A percentile compares a stretch with the other conserved stretches of the same genome.
phyloP scores from a whole-genome alignment of 2,797 vertebrate species.

The Podargus strigoides region DNA sequence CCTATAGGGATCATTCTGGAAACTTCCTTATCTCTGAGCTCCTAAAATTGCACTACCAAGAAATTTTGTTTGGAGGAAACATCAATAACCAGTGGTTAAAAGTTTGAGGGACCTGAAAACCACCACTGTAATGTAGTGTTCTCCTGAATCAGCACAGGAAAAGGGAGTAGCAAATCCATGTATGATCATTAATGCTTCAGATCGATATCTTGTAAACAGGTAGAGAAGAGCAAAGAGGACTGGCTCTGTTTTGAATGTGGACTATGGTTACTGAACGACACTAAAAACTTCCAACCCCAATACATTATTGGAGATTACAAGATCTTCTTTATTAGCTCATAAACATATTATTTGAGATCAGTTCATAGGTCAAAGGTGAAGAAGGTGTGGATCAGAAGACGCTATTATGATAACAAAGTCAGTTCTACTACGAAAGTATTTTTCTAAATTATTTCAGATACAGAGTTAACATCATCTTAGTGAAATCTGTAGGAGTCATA shows the following conservation, averaged over 20 bases:
- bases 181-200: not conserved
- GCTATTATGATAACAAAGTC: not conserved
- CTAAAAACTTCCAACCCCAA: not conserved
- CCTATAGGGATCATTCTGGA: not conserved
- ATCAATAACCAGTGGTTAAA: not conserved
- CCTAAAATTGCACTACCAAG: not conserved
- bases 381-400: not conserved
- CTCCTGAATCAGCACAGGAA: not conserved
- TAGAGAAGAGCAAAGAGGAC: not conserved
- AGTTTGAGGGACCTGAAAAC: not conserved
- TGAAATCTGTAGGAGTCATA: not conserved
- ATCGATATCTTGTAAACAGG: not conserved
- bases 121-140: not conserved
- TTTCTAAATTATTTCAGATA: not conserved
- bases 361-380: not conserved
- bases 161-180: not conserved
- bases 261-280: accelerated
- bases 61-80: not conserved
- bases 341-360: not conserved
- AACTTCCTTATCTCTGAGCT: not conserved
- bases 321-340: not conserved
- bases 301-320: not conserved
- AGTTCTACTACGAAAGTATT: not conserved
- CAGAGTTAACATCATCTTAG: not conserved
- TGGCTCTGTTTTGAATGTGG: not conserved